Evolutionary conservation across 2,888 invertebrate genomes (phyloP).

Genomic region (Teinopalpus imperialis): DNA sequence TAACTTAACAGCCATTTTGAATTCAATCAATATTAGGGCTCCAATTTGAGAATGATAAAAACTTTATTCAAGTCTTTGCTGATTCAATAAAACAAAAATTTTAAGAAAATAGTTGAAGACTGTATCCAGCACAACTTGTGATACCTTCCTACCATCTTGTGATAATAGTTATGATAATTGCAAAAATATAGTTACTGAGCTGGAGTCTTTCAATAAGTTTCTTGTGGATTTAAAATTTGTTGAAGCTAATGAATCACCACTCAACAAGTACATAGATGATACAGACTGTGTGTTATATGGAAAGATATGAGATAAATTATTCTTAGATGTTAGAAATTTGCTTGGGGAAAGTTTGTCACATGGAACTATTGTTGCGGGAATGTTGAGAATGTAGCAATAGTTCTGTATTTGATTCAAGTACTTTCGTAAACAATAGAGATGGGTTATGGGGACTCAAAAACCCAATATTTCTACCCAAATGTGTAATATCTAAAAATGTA

Average conservation of each 20-base stretch:
- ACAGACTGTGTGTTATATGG: slow-evolving; percentile 70
- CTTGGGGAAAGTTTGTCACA: slow-evolving; percentile 61
- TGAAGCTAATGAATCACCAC: slow-evolving; percentile 56
- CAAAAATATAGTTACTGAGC: slow-evolving; percentile 62
- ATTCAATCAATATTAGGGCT: slow-evolving; percentile 69
- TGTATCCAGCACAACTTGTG: no score
- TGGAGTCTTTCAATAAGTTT: slow-evolving; percentile 72
- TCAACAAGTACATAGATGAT: slow-evolving; percentile 67
- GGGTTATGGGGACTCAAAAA: slow-evolving; percentile 54
- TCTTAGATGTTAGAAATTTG: slow-evolving; percentile 58
- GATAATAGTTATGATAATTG: slow-evolving; percentile 64
- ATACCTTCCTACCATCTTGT: slow-evolving; percentile 68
- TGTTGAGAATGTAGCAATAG: slow-evolving; percentile 39
- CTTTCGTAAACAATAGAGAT: slow-evolving; percentile 36
- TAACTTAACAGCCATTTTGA: slow-evolving; percentile 72
- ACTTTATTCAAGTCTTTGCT: slow-evolving; percentile 67
- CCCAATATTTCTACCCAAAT: slow-evolving; percentile 67
- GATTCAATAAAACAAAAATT: slow-evolving; percentile 63
- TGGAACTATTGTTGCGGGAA: slow-evolving; percentile 54
- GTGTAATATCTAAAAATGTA: slow-evolving; percentile 68
- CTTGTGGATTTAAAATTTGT: slow-evolving; percentile 72
- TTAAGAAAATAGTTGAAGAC: no score
- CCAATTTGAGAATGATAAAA: slow-evolving; percentile 59
- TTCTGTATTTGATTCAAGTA: slow-evolving; percentile 49
- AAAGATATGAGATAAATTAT: slow-evolving; percentile 70